Conservation (phyloP, 2,888 invertebrate genomes). For the Brachynemurus nebulosus region DNA sequence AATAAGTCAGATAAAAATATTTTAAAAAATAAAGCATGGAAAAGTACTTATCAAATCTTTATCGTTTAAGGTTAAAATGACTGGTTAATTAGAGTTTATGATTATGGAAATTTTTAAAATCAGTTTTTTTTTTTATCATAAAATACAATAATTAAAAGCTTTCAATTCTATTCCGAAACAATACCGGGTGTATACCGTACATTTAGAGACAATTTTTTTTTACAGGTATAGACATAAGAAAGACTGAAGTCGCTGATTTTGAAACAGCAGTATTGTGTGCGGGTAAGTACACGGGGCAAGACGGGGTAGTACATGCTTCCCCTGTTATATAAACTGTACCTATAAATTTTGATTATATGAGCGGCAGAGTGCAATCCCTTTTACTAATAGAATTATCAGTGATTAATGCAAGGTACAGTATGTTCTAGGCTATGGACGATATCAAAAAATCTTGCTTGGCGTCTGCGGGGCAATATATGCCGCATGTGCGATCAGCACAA, state of each 20-base stretch:
- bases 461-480: constrained; percentile 53
- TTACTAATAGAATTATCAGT: neutral
- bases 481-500: constrained; percentile 51
- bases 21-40: no score
- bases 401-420: constrained; percentile 5
- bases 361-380: no score
- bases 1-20: no score
- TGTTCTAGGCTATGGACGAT: constrained; percentile 44
- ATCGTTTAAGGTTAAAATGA: no score
- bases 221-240: constrained; percentile 8
- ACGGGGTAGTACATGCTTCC: no score
- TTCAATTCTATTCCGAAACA: no score
- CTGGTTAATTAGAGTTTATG: no score
- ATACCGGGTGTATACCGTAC: no score
- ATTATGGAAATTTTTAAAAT: no score
- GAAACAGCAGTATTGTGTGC: constrained; percentile 45
- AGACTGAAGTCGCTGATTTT: constrained; percentile 41
- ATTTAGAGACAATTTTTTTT: no score
- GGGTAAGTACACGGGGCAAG: constrained; percentile 32
- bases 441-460: constrained; percentile 45
- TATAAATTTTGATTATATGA: neutral
- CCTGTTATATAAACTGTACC: neutral
- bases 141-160: no score
- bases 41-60: no score
- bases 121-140: neutral